These are phyloP conservation scores for Lepidocyrtoides sp. DNA, from an alignment of 2,888 invertebrate species.

Conservation along the genomic window DNA sequence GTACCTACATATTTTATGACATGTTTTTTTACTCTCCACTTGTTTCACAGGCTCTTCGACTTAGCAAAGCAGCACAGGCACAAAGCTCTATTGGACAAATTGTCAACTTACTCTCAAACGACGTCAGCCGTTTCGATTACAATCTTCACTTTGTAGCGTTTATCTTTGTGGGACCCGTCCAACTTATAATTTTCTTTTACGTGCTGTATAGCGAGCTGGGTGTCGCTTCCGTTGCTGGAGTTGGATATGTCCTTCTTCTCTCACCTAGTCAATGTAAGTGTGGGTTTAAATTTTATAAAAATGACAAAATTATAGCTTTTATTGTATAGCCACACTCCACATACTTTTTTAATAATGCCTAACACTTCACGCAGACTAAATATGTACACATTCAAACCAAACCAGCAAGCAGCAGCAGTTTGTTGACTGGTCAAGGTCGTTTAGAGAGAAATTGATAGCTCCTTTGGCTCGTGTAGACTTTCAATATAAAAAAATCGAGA, in stretches of 20 bases:
- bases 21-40: background rate
- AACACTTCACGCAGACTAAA: constrained; percentile 85
- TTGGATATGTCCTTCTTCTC: constrained; percentile 69
- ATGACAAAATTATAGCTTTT: too few species aligned
- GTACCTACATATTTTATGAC: background rate
- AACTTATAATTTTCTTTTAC: constrained; percentile 68
- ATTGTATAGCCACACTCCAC: background rate
- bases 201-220: constrained; percentile 63
- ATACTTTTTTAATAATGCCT: constrained; percentile 86
- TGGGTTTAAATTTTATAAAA: too few species aligned
- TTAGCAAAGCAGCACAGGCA: constrained; percentile 77
- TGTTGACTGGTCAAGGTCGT: constrained; percentile 48
- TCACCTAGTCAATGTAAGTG: constrained; percentile 82
- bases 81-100: constrained; percentile 75
- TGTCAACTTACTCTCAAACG: constrained; percentile 72
- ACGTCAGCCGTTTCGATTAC: constrained; percentile 69
- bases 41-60: constrained; percentile 70
- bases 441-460: background rate
- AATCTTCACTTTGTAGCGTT: constrained; percentile 69
- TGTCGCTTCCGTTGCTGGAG: constrained; percentile 60
- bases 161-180: constrained; percentile 70
- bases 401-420: background rate
- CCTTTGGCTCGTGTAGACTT: background rate
- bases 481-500: background rate
- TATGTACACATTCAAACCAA: background rate